Base-by-base conservation (phyloP, 92 coral and sea anemone species). In the Bergia sp. region DNA sequence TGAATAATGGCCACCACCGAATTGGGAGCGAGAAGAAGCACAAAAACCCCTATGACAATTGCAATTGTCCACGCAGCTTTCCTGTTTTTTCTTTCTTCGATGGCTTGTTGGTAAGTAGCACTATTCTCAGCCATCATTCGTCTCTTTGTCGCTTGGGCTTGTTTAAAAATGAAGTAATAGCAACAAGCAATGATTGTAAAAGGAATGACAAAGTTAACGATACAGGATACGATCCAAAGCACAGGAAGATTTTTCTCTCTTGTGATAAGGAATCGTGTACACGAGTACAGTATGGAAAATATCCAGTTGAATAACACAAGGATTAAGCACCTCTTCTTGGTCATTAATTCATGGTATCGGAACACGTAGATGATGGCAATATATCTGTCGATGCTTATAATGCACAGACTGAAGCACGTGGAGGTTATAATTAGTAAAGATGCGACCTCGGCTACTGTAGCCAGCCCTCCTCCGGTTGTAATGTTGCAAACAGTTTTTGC, bases 141-240 rank as follows among this genome's bases (percentile, higher is more conserved):
- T 72, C 41, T 20, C 41, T 72, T 72, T 29, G 76, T 18, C 15
- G 76, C 76, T 37, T 10, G 23, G 37, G 76, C 76, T 38, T 72
- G 23, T 38, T 72, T 72, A 42, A 72, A 72, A 29, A 72, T 72
- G 76, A 72, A 72, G 41, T 72, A 72, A 72, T 72, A 72, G n/a
- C 76, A 72, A n/a, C 8, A 72, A 8, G 76, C 76, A 1, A 72
- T 72, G 41, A 72, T 72, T 4, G 76, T 72, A 38, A 72, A 72
- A 29, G 76, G 76, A 36, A 72, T 72, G 18, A 72, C 40, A 72
- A 72, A 72, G 21, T 8, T n/a, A 9, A 72, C 76, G 2, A 72
- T 72, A 37, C 42, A 72, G 41, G 76, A 72, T 10, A 72, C 76
- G 76, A 72, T 72, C 76, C 76, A 72, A 72, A 72, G 76, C 9